These are phyloP conservation scores for Drosophila littoralis DNA, from an alignment of 1,140 invertebrate species.

Conservation along the genomic window DNA sequence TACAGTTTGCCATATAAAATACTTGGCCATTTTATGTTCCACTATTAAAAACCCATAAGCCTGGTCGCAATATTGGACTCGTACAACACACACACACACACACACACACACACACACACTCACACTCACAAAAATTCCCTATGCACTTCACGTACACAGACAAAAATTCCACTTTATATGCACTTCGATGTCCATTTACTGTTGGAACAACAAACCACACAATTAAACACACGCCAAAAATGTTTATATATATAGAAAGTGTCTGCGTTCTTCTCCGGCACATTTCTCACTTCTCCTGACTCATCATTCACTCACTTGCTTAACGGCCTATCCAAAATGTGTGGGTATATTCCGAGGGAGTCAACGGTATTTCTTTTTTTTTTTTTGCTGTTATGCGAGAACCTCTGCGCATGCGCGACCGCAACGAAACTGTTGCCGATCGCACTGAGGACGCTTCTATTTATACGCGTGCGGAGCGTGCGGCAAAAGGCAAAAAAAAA, in stretches of 20 bases:
- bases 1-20: constrained; percentile 4
- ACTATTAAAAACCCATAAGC: constrained; percentile 62
- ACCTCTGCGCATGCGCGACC: constrained; percentile 59
- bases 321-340: constrained; percentile 12
- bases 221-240: constrained; percentile 34
- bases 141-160: constrained; percentile 61
- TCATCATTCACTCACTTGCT: constrained; percentile 53
- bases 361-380: constrained; percentile 12
- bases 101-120: constrained; percentile 1
- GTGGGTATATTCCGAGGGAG: constrained; percentile 25
- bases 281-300: constrained; percentile 27
- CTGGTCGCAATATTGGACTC: neutral
- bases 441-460: constrained; percentile 63
- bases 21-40: constrained; percentile 36
- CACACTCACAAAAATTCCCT: constrained; percentile 25
- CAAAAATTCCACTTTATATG: constrained; percentile 54
- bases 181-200: constrained; percentile 47
- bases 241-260: constrained; percentile 42
- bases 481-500: constrained; percentile 33
- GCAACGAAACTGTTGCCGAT: constrained; percentile 67
- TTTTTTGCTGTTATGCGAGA: constrained; percentile 36
- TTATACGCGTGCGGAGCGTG: constrained; percentile 61
- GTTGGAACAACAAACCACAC: constrained; percentile 32
- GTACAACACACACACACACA: constrained; percentile 1
- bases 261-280: constrained; percentile 33